phyloP scores from a whole-genome alignment of 1,140 invertebrate genomes.

The Antheraea mylitta region DNA sequence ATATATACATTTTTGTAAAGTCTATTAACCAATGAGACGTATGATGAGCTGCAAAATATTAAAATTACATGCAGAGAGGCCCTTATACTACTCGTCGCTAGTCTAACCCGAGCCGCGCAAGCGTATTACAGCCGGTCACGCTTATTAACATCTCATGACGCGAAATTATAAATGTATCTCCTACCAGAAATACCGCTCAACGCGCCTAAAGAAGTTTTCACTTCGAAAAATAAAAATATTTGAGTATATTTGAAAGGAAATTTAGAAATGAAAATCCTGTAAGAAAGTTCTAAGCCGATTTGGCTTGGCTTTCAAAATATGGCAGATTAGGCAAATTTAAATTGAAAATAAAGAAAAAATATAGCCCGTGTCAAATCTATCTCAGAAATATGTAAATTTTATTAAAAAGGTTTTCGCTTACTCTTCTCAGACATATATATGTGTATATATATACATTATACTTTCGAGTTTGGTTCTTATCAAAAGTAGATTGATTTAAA shows the following conservation, averaged over 20 bases:
- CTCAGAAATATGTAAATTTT: neutral
- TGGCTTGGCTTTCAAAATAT: neutral
- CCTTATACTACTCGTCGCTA: too few relatives aligned
- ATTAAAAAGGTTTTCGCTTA: neutral
- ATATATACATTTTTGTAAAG: too few relatives aligned
- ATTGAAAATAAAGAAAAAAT: neutral
- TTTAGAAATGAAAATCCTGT: neutral
- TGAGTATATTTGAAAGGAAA: neutral
- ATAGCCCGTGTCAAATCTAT: neutral
- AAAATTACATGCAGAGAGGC: too few relatives aligned
- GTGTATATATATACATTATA: neutral
- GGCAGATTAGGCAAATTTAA: conserved; percentile 7
- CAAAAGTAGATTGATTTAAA: neutral
- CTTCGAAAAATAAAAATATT: neutral
- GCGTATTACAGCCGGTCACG: too few relatives aligned
- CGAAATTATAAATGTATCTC: too few relatives aligned
- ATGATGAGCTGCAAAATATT: too few relatives aligned
- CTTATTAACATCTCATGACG: too few relatives aligned
- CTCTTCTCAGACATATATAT: too few relatives aligned
- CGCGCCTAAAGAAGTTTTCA: too few relatives aligned
- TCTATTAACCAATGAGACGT: too few relatives aligned
- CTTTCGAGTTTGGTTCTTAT: neutral
- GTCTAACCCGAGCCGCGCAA: too few relatives aligned
- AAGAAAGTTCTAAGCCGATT: neutral
- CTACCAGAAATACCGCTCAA: too few relatives aligned